Base-by-base conservation (phyloP, 1,140 invertebrate genomes). In the Cydia fagiglandana region DNA sequence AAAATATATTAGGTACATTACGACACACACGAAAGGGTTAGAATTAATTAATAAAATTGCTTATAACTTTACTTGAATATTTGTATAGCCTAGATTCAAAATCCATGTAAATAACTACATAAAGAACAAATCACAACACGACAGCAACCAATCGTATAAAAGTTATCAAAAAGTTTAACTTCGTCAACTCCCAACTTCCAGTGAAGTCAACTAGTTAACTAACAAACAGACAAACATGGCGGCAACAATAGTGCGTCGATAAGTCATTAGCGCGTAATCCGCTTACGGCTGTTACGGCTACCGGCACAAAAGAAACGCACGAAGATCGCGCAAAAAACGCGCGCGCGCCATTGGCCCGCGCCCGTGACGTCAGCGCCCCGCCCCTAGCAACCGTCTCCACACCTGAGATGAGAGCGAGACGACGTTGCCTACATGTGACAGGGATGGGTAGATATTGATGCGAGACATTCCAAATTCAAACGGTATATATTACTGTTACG, bases 381-480 rank as follows among this genome's bases (percentile, higher is more conserved):
- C 88, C 90, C 88, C 90, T 90, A 88, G 83, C 86, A 87, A 89
- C 88, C 83, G 84, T 87, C 85, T 80, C 87, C 84, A 85, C 86
- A 85, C 82, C 82, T 85, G 90, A 92, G 89, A 92, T 91, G 89
- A 91, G 85, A 83, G 82, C 66, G 83, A 87, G 78, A 38, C 47
- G 82, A 86, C 83, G 86, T 79, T 73, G 50, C 76, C 76, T 80
- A 82, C 78, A 81, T 79, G 76, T 64, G 83, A 87, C 79, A 76
- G 84, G 86, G 89, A 92, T 78, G 84, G 78, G 83, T 78, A 81
- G 83, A 83, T 86, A 86, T 89, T 86, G 86, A 86, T 84, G 45
- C 3, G 1, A 7, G 12, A 47, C 12, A 80, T 75, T 78, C 73
- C 64, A 64, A 20, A 34, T 64, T 76, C 20, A 66, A 64, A 73